Percentiles rank a stretch among this genome's conserved stretches.
Conservation (phyloP, 2,113 vertebrate species). For the Alouatta palliata region DNA sequence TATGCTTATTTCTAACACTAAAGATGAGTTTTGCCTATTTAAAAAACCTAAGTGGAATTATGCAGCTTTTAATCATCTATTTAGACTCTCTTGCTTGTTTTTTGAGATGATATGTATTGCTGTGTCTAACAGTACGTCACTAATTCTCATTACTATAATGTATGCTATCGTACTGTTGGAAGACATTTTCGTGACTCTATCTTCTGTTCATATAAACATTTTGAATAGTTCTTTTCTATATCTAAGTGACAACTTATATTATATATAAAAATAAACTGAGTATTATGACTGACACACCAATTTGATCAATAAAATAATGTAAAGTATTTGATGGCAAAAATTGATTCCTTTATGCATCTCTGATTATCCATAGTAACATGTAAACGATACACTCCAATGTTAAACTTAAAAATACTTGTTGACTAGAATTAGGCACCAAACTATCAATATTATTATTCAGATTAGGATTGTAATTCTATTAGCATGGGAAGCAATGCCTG, state of each 20-base stretch:
- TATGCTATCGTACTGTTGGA: fast-evolving
- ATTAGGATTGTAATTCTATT: not conserved
- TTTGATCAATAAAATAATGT: not conserved
- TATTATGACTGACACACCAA: not conserved
- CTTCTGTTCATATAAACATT: not conserved
- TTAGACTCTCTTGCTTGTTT: not conserved
- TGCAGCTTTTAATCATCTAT: not conserved
- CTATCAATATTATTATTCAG: not conserved
- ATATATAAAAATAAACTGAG: not conserved
- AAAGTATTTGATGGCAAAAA: not conserved
- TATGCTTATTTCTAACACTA: not conserved
- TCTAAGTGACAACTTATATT: not conserved
- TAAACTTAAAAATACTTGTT: not conserved
- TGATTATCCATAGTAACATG: not conserved
- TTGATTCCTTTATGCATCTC: not conserved
- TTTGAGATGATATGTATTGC: not conserved
- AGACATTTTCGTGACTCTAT: not conserved
- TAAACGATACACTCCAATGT: not conserved
- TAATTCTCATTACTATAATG: not conserved
- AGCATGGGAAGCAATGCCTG: not conserved
- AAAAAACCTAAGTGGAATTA: not conserved
- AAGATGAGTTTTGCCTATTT: not conserved
- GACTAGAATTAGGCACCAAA: not conserved
- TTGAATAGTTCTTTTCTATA: not conserved
- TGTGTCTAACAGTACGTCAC: not conserved